phyloP scores from a whole-genome alignment of 2,797 vertebrate genomes.

The Microtus agrestis region DNA sequence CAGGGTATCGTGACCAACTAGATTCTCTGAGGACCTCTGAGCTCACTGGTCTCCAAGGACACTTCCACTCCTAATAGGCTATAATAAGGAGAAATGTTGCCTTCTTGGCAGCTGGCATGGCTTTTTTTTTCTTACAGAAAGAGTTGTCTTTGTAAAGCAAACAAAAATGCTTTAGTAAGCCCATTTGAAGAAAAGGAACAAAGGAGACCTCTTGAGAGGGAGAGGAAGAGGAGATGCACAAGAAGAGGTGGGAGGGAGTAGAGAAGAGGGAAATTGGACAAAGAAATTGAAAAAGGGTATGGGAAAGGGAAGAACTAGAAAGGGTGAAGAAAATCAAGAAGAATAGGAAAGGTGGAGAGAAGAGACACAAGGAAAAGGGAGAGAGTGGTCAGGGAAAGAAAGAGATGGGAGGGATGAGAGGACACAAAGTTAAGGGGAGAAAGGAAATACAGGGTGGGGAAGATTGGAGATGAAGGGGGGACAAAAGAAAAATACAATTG shows the following conservation, averaged over 20 bases:
- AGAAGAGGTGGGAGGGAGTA: too few species aligned
- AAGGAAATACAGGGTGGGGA: too few species aligned
- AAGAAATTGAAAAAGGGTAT: too few species aligned
- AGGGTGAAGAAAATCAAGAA: background rate
- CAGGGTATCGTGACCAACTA: background rate
- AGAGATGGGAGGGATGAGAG: background rate
- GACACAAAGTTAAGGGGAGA: too few species aligned
- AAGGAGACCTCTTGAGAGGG: background rate
- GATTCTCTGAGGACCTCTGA: background rate
- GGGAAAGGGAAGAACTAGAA: background rate
- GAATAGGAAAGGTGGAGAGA: too few species aligned
- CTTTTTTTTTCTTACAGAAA: slow-evolving; percentile 18
- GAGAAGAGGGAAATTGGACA: rapidly evolving
- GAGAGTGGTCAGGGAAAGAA: too few species aligned
- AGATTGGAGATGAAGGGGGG: background rate
- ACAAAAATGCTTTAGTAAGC: background rate
- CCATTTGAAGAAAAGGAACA: background rate
- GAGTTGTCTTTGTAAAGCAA: slow-evolving; percentile 36
- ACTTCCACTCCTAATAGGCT: background rate
- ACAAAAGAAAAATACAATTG: background rate
- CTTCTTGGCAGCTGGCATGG: background rate
- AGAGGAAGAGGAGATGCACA: too few species aligned
- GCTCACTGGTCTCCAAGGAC: background rate
- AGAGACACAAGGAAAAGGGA: too few species aligned
- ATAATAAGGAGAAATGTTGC: background rate